A percentile compares a stretch with the other conserved stretches of the same genome.
phyloP scores from a whole-genome alignment of 2,888 invertebrate genomes.

The Conomelus anceps region DNA sequence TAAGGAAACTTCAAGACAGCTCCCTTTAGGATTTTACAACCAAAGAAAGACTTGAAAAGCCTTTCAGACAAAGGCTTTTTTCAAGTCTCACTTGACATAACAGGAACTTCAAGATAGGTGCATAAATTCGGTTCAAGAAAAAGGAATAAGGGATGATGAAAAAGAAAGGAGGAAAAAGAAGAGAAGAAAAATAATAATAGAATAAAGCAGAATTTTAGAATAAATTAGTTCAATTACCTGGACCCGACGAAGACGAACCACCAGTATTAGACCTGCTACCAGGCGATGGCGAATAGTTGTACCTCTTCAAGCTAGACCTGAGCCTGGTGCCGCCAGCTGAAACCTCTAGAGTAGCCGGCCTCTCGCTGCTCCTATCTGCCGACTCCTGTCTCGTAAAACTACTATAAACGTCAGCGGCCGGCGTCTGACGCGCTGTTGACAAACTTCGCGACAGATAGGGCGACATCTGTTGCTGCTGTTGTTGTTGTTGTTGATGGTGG shows the following conservation, averaged over 20 bases:
- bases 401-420: neutral
- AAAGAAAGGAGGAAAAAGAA: too few species aligned
- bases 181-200: neutral
- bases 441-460: conserved; percentile 8
- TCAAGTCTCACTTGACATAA: too few species aligned
- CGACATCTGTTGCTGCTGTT: neutral
- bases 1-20: too few species aligned
- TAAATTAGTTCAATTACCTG: conserved; percentile 21
- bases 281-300: conserved; percentile 45
- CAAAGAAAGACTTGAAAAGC: too few species aligned
- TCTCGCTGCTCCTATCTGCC: conserved; percentile 42
- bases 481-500: neutral
- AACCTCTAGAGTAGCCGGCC: conserved; percentile 54
- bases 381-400: conserved; percentile 41
- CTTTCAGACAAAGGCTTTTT: too few species aligned
- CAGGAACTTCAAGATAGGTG: too few species aligned
- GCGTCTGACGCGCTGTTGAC: neutral
- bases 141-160: too few species aligned
- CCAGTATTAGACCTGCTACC: conserved; percentile 24
- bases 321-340: conserved; percentile 52
- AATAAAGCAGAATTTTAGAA: neutral
- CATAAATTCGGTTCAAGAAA: too few species aligned
- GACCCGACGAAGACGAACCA: conserved; percentile 33
- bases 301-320: conserved; percentile 72
- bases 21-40: too few species aligned